Percentiles rank a stretch among this genome's conserved stretches.
Evolutionary conservation across 2,113 vertebrate genomes (phyloP).

Genomic region (Xiphophorus hellerii): DNA sequence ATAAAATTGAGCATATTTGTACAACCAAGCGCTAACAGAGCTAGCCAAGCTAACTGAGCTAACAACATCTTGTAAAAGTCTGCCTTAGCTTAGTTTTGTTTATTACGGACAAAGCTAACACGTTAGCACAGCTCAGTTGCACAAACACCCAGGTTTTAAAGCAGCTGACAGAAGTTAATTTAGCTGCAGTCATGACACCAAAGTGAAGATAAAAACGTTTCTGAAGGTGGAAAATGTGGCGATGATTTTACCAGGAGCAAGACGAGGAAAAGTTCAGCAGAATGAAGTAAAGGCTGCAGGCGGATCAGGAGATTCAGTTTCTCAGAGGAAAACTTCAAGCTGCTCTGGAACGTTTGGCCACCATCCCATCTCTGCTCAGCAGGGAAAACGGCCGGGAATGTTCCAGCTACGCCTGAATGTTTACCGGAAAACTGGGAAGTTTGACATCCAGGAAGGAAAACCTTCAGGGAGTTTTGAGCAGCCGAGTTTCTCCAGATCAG

Average conservation of each 20-base stretch:
- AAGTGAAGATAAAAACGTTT: too few relatives aligned
- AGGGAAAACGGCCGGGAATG: too few relatives aligned
- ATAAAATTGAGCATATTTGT: background rate
- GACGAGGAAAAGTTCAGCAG: too few relatives aligned
- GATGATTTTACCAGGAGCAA: too few relatives aligned
- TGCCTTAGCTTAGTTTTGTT: background rate
- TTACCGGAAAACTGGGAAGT: too few relatives aligned
- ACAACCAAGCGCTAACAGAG: background rate
- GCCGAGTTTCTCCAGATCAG: background rate
- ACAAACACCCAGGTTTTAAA: background rate
- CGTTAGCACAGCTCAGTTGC: background rate
- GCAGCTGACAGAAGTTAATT: background rate
- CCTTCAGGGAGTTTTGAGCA: background rate
- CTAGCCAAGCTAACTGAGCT: background rate
- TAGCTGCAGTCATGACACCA: too few relatives aligned
- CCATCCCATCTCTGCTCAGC: too few relatives aligned
- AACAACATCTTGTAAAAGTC: background rate
- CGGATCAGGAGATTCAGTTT: too few relatives aligned
- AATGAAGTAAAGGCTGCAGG: too few relatives aligned
- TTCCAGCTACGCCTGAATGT: too few relatives aligned
- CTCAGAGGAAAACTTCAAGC: background rate
- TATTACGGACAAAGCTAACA: background rate
- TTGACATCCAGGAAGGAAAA: background rate
- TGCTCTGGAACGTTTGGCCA: background rate
- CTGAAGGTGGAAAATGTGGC: too few relatives aligned